Evolutionary conservation across 2,797 vertebrate species (phyloP), one percentile per base, ranked within the genome.

Genomic region (Apodemus agrarius): DNA sequence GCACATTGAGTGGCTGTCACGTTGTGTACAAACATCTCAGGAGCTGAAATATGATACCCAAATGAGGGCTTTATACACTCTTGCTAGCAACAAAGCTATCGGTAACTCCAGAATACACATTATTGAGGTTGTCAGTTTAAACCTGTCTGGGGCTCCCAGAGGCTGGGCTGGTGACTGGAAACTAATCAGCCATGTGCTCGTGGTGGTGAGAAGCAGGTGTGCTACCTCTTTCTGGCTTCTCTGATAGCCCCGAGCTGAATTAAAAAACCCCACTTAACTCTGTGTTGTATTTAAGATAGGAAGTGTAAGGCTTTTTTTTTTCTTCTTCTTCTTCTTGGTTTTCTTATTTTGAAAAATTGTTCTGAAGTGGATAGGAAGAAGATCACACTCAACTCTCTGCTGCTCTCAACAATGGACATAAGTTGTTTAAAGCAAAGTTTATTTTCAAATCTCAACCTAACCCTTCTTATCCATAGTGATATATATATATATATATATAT

Each of bases 1-100:
- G 79, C 63, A 19, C 83, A 85, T 2, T 72, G 76, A 96, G 89
- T 90, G 69, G 72, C 92, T 95, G 96, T 95, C 96, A 97, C 52
- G 12, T 82, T 91, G 81, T n/a, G 13, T 57, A 65, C 76, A 97
- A 93, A 97, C 95, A 90, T 95, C 74, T 96, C 37, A 17, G 89
- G 54, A 89, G 83, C 49, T 86, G 76, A 76, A 61, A 94, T 59
- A 59, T 26, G 83, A 93, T 74, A 83, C 65, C 37, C 46, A 80
- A 92, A 96, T 37, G 93, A 95, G 89, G 83, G 69, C 24, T 67
- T 96, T 91, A 63, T 34, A 90, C 10, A 61, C 84, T 90, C 52
- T 61, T 49, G 12, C 92, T 37, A 89, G 90, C 52, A 78, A 84
- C 82, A 59, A 92, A 91, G 52, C 75, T 87, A 83, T 84, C 85